A percentile compares a stretch with the other conserved stretches of the same genome.
phyloP scores from a whole-genome alignment of 2,888 invertebrate genomes.

The Ephialtes manifestator region DNA sequence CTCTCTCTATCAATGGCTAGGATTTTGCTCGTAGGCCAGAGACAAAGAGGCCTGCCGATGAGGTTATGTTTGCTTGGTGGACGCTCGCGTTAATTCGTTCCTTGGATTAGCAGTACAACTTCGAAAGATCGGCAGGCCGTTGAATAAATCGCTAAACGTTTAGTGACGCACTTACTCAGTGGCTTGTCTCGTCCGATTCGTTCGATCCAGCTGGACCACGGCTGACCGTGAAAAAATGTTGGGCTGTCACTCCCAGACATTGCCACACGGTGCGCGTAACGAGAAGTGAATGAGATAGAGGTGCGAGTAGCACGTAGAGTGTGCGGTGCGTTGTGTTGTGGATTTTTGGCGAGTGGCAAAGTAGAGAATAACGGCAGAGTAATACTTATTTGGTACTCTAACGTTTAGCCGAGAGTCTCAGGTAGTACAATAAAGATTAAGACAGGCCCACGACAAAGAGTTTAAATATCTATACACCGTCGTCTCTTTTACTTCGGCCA shows the following conservation, averaged over 20 bases:
- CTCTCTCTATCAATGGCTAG: background rate
- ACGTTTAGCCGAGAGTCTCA: too few relatives aligned
- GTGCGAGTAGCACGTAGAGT: conserved; percentile 11
- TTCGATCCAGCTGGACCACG: conserved; percentile 86
- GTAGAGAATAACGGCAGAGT: too few relatives aligned
- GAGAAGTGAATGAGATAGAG: conserved; percentile 66
- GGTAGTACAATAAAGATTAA: background rate
- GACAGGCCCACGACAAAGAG: conserved; percentile 1
- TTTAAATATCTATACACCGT: background rate
- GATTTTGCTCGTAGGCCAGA: conserved; percentile 7
- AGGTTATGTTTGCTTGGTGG: conserved; percentile 73
- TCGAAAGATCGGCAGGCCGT: background rate
- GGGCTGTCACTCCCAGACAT: conserved; percentile 86
- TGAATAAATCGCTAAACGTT: background rate
- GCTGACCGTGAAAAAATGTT: conserved; percentile 86
- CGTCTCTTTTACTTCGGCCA: background rate
- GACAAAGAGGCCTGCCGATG: conserved; percentile 38
- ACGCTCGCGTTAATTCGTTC: conserved; percentile 58
- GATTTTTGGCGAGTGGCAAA: conserved; percentile 11
- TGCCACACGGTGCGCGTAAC: conserved; percentile 75
- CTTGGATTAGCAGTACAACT: background rate
- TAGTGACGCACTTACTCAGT: conserved; percentile 80
- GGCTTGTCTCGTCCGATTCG: conserved; percentile 85
- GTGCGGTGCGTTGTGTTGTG: conserved; percentile 23
- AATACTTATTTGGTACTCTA: too few relatives aligned